phyloP scores from a whole-genome alignment of 2,113 vertebrate species.

The Ctenodactylus gundi region DNA sequence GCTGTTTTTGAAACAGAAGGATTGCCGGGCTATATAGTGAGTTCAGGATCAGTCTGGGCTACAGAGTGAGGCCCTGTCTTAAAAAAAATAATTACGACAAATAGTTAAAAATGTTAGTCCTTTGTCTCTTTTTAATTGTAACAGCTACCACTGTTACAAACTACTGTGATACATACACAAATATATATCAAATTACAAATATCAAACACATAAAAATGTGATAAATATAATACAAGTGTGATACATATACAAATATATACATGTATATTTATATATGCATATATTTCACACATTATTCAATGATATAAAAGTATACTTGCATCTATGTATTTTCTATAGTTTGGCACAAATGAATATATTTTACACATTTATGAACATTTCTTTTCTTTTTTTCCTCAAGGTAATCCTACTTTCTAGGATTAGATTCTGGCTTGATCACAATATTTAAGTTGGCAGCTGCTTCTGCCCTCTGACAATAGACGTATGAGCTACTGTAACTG shows the following conservation, averaged over 20 bases:
- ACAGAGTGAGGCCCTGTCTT: too few species aligned
- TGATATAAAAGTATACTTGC: background rate
- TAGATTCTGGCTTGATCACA: background rate
- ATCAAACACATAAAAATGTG: too few species aligned
- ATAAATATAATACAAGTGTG: too few species aligned
- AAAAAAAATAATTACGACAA: too few species aligned
- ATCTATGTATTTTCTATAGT: background rate
- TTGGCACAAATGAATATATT: background rate
- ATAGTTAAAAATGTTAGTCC: too few species aligned
- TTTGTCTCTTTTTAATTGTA: background rate
- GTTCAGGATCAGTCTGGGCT: too few species aligned
- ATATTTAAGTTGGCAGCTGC: too few species aligned
- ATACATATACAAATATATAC: too few species aligned
- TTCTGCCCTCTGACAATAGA: background rate
- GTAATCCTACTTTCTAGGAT: background rate
- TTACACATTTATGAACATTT: background rate
- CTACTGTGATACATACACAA: background rate
- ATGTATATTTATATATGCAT: background rate
- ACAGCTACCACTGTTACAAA: background rate
- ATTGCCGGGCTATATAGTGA: too few species aligned
- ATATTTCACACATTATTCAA: background rate
- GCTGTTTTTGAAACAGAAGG: too few species aligned
- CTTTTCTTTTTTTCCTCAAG: background rate
- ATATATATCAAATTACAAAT: too few species aligned
- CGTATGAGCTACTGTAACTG: background rate